Evolutionary conservation across 2,888 invertebrate genomes (phyloP), one percentile per base, ranked within the genome.

Genomic region (Eristalis pertinax): DNA sequence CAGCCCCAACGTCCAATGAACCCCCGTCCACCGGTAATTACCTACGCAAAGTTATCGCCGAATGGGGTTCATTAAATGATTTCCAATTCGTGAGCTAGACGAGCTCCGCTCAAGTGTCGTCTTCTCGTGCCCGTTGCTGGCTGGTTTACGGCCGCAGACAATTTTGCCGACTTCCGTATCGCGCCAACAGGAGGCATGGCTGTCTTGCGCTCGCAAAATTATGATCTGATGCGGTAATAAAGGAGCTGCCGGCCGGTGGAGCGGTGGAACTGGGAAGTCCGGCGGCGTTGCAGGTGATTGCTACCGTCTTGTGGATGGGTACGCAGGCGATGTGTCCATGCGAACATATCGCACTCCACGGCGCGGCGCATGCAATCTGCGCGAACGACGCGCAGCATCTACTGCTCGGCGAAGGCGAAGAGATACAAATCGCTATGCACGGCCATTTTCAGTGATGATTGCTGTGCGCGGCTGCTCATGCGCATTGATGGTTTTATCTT

Each of bases 111-210:
- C 11, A 69, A 38, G 38, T 38, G 38, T 38, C 38, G 11, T 38
- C 38, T 38, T 62, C 58, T 35, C 72, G 35, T 13, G n/a, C 32
- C 43, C 38, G 26, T 26, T 60, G 63, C 63, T 26, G 13, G 19
- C 22, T 50, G 29, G 56, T 81, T 81, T 81, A 85, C 73, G 56
- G 43, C 63, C 38, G 50, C 5, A 41, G 38, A 38, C 32, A 26
- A 35, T 35, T 26, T 62, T 43, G 1, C 26, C 41, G 50, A 85
- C 85, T 85, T 85, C 85, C 85, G 85, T 85, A 65, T 85, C 82
- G 73, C 85, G 56, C 82, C 82, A 65, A 80, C 65, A 69, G 77
- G 77, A 77, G 85, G 73, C 68, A 68, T 24, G 35, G 24, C 11
- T 65, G 35, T 19, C 38, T 43, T 69, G 82, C 67, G 73, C 69